Conservation (phyloP, 2,888 invertebrate species). For the Diploptera punctata region DNA sequence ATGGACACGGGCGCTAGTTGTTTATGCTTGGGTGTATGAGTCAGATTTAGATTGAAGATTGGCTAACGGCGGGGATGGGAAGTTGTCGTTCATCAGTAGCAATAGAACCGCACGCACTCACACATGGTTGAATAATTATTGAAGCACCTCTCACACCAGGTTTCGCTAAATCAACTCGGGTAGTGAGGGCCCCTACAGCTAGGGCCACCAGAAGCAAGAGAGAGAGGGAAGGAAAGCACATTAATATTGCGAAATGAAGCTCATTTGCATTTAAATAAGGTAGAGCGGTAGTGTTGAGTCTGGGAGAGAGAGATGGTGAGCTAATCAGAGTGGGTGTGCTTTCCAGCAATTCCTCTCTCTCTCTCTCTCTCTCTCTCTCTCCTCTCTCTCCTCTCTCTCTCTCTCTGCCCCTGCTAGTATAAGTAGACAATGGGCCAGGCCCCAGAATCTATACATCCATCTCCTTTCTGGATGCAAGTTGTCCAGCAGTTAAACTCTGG, state of each 20-base stretch:
- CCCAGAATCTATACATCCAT: constrained; percentile 12
- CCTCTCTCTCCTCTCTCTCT: too few species aligned
- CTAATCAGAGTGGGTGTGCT: constrained; percentile 31
- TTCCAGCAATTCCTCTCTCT: too few species aligned
- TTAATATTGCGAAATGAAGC: constrained; percentile 90
- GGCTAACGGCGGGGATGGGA: constrained; percentile 23
- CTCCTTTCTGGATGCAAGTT: not conserved
- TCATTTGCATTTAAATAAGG: constrained; percentile 92
- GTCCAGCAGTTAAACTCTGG: constrained; percentile 24
- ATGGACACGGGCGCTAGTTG: not conserved
- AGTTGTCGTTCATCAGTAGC: not conserved
- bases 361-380: too few species aligned
- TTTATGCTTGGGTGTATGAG: constrained; percentile 12
- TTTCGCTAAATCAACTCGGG: constrained; percentile 33
- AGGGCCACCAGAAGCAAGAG: constrained; percentile 42
- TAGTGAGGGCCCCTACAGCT: constrained; percentile 13
- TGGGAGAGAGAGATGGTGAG: constrained; percentile 33
- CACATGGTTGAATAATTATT: constrained; percentile 40
- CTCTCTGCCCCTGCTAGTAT: not conserved
- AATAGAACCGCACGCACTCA: constrained; percentile 27
- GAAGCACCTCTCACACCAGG: constrained; percentile 34
- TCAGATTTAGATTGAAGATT: constrained; percentile 27
- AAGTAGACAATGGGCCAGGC: constrained; percentile 22
- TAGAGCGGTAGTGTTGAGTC: constrained; percentile 49
- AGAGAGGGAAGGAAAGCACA: constrained; percentile 59